phyloP scores from a whole-genome alignment of 2,113 vertebrate species.

The Dasyprocta punctata region DNA sequence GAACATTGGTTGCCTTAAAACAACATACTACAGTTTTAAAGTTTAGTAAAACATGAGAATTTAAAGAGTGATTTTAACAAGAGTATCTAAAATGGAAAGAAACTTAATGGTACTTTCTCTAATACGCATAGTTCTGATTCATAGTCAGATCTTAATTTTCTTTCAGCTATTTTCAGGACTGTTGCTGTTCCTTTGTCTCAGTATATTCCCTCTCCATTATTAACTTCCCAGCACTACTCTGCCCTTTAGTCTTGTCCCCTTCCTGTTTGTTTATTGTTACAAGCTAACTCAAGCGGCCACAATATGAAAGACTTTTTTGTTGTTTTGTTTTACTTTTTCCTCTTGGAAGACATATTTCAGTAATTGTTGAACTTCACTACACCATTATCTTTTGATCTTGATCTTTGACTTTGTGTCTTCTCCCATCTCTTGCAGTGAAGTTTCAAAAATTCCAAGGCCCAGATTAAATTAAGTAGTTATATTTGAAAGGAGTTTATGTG shows the following conservation, averaged over 20 bases:
- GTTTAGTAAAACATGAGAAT: neutral
- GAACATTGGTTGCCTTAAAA: neutral
- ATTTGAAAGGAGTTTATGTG: neutral
- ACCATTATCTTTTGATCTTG: neutral
- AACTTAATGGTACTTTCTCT: neutral
- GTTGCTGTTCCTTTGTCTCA: neutral
- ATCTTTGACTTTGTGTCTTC: neutral
- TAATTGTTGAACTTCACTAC: neutral
- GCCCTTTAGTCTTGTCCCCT: neutral
- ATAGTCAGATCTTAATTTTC: slow-evolving; percentile 10
- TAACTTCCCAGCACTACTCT: neutral
- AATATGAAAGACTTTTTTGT: neutral
- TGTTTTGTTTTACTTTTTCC: neutral
- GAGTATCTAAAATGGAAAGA: neutral
- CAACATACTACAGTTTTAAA: neutral
- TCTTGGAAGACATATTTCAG: neutral
- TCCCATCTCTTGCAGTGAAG: neutral
- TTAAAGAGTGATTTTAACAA: neutral
- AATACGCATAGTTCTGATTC: neutral
- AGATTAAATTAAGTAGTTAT: slow-evolving; percentile 12
- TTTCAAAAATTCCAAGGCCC: neutral
- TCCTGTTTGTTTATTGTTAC: neutral
- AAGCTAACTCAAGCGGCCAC: neutral
- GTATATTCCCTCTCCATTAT: neutral
- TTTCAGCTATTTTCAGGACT: neutral